These are phyloP conservation scores for Polyommatus icarus DNA, from an alignment of 2,888 invertebrate species.

Conservation along the genomic window DNA sequence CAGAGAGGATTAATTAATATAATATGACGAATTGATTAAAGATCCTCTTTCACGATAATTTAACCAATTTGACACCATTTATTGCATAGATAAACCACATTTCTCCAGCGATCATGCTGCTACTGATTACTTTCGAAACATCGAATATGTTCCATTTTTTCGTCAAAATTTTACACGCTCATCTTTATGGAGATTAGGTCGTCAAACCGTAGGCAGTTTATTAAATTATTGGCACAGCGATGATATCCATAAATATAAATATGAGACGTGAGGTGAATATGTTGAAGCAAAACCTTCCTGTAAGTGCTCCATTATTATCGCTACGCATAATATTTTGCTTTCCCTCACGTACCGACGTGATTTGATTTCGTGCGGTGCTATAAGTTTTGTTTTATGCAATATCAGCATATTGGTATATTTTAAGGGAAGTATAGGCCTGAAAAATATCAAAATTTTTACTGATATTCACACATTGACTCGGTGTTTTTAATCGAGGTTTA, in stretches of 20 bases:
- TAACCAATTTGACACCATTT: too few relatives aligned
- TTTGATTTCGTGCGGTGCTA: constrained; percentile 10
- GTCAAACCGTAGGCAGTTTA: not conserved
- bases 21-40: too few relatives aligned
- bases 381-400: not conserved
- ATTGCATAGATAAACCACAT: not conserved
- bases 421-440: not conserved
- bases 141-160: not conserved
- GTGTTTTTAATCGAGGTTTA: too few relatives aligned
- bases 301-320: constrained; percentile 6
- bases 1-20: too few relatives aligned
- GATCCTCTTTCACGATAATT: too few relatives aligned
- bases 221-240: constrained; percentile 11
- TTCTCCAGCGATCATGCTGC: not conserved
- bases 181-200: not conserved
- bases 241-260: constrained; percentile 16
- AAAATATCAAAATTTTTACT: not conserved
- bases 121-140: not conserved
- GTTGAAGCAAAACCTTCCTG: not conserved
- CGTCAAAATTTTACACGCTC: too few relatives aligned
- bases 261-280: not conserved
- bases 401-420: not conserved
- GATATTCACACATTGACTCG: too few relatives aligned
- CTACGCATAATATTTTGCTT: constrained; percentile 12
- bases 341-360: constrained; percentile 15